phyloP scores from a whole-genome alignment of 2,797 vertebrate species.

The Centropyge bicolor region DNA sequence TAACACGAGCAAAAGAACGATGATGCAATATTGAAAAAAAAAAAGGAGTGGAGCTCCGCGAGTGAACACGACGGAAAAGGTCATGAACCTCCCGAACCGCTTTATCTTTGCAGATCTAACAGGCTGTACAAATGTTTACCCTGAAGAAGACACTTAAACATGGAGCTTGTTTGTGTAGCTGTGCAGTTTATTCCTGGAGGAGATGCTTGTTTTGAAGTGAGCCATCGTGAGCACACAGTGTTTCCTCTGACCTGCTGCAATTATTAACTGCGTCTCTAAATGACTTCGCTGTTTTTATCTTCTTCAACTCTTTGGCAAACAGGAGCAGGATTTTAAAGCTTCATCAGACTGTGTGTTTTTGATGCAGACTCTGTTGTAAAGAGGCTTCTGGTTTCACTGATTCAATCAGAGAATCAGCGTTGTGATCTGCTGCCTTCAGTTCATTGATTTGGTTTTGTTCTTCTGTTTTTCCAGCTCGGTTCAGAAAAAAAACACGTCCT shows the following conservation, averaged over 20 bases:
- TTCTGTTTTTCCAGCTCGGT: background rate
- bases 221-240: background rate
- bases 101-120: background rate
- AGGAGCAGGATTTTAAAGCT: background rate
- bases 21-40: background rate
- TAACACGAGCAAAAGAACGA: conserved; percentile 9
- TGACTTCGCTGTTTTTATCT: background rate
- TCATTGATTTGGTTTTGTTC: conserved; percentile 5
- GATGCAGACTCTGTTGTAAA: background rate
- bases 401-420: background rate
- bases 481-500: background rate
- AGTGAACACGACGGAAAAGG: background rate
- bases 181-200: background rate
- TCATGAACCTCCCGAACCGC: background rate
- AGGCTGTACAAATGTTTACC: background rate
- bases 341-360: background rate
- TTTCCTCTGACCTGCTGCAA: background rate
- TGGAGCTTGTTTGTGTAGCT: background rate
- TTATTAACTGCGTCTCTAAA: conserved; percentile 28
- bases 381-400: background rate
- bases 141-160: background rate
- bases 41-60: conserved; percentile 1
- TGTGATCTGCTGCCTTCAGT: background rate
- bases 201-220: conserved; percentile 16
- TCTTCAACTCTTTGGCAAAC: background rate